phyloP scores from a whole-genome alignment of 2,888 invertebrate species.

The Drosophila colorata region DNA sequence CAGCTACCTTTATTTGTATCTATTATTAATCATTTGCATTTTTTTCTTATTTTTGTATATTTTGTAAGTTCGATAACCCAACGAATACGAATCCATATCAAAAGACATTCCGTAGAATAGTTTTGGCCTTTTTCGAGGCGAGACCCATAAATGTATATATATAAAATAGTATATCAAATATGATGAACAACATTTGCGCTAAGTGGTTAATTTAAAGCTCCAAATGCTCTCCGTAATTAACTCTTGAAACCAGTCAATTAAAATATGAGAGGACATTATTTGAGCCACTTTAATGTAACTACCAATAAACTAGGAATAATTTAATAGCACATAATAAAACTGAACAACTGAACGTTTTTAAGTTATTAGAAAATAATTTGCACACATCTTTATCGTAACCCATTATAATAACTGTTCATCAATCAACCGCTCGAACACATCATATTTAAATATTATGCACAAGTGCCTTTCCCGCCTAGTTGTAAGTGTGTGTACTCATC shows the following conservation, averaged over 20 bases:
- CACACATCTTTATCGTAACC: too few relatives aligned
- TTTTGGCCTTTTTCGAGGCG: slow-evolving; percentile 14
- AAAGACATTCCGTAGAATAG: slow-evolving; percentile 77
- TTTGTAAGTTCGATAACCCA: slow-evolving; percentile 73
- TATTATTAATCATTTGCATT: slow-evolving; percentile 16
- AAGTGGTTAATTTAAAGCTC: slow-evolving; percentile 2
- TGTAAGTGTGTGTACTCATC: slow-evolving; percentile 42
- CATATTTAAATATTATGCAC: slow-evolving; percentile 29
- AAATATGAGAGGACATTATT: not conserved
- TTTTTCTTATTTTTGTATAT: slow-evolving; percentile 13
- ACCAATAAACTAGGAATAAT: too few relatives aligned
- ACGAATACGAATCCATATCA: slow-evolving; percentile 84
- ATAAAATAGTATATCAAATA: slow-evolving; percentile 15
- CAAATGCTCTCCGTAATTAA: not conserved
- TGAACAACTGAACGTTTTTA: too few relatives aligned
- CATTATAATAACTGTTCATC: too few relatives aligned
- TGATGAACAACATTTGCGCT: slow-evolving; percentile 15
- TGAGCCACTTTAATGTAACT: not conserved
- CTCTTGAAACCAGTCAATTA: not conserved
- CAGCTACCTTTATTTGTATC: slow-evolving; percentile 26
- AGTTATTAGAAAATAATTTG: too few relatives aligned
- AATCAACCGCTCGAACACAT: not conserved
- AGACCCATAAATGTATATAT: slow-evolving; percentile 42
- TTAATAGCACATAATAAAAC: too few relatives aligned
- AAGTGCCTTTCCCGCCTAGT: slow-evolving; percentile 57